Conservation (phyloP, 2,797 vertebrate genomes). For the Catamblyrhynchus diadema region DNA sequence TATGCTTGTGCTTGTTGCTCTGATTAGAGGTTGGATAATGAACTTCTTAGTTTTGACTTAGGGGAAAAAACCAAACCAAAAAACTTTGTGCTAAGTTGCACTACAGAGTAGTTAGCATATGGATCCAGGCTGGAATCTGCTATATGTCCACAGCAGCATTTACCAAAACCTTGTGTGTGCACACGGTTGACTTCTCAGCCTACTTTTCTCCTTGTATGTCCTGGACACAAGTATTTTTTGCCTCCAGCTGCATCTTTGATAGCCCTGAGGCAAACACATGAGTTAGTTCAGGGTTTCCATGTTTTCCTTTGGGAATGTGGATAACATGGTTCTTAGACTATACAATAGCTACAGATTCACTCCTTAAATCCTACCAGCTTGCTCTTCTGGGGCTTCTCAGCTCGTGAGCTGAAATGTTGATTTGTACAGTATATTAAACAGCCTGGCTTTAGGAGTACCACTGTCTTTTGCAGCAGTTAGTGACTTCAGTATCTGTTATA, state of each 20-base stretch:
- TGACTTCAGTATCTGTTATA: background rate
- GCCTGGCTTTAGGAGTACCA: background rate
- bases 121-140: background rate
- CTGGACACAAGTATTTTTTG: background rate
- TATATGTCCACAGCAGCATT: fast-evolving
- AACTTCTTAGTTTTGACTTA: background rate
- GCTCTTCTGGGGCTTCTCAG: background rate
- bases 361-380: background rate
- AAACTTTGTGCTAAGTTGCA: fast-evolving
- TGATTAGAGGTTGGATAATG: background rate
- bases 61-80: background rate
- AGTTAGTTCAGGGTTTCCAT: background rate
- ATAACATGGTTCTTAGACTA: background rate
- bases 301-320: background rate
- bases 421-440: background rate
- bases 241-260: background rate
- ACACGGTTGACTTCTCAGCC: background rate
- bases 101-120: fast-evolving
- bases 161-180: background rate
- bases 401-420: background rate
- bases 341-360: background rate
- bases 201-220: background rate
- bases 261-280: background rate
- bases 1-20: background rate
- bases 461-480: background rate